Conservation (phyloP, 2,888 invertebrate genomes). For the Agrotis exclamationis region DNA sequence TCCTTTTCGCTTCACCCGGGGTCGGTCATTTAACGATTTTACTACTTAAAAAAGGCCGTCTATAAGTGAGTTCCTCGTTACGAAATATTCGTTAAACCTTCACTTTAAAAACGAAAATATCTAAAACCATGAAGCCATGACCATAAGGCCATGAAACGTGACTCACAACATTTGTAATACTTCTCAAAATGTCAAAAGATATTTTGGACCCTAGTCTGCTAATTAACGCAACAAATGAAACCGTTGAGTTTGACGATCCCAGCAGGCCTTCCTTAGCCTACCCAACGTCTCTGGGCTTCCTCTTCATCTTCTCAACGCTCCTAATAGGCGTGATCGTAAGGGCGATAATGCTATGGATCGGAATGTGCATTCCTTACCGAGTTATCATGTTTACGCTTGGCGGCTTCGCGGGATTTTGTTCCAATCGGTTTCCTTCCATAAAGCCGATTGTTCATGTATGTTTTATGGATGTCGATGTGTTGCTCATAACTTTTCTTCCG, state of each 20-base stretch:
- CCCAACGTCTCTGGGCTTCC: constrained; percentile 76
- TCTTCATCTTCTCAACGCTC: constrained; percentile 80
- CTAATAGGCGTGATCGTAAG: constrained; percentile 81
- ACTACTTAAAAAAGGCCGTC: too few species aligned
- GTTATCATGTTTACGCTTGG: constrained; percentile 85
- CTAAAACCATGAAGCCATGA: constrained; percentile 67
- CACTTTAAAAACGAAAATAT: neutral
- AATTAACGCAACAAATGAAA: constrained; percentile 30
- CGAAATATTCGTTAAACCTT: neutral
- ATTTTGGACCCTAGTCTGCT: neutral
- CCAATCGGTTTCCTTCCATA: constrained; percentile 76
- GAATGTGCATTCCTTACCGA: constrained; percentile 80
- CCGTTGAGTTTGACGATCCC: constrained; percentile 65
- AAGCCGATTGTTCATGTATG: constrained; percentile 81
- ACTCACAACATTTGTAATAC: constrained; percentile 21
- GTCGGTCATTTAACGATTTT: too few species aligned
- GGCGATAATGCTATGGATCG: constrained; percentile 80
- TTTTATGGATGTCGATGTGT: constrained; percentile 79
- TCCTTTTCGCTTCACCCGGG: too few species aligned
- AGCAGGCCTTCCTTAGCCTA: constrained; percentile 76
- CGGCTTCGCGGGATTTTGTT: constrained; percentile 81
- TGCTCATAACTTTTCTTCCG: constrained; percentile 80
- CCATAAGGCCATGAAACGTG: constrained; percentile 69
- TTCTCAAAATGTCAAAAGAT: too few species aligned
- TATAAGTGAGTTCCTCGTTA: neutral